A percentile compares a stretch with the other conserved stretches of the same genome.
Evolutionary conservation across 2,888 invertebrate species (phyloP).

Genomic region (Drosophila algonquin): DNA sequence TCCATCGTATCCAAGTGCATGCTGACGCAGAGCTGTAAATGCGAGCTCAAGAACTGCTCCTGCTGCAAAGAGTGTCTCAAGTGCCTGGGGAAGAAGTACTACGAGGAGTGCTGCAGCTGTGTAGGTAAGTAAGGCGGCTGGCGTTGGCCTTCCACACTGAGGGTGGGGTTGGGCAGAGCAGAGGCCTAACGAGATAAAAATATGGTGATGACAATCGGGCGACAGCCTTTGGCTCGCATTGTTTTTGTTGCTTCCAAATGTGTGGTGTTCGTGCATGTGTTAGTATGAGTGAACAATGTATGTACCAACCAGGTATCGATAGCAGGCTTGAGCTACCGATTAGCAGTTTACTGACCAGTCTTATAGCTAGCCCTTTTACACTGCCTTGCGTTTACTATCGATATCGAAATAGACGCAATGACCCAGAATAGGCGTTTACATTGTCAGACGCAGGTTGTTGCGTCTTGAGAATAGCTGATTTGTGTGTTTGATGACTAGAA

Average conservation of each 20-base stretch:
- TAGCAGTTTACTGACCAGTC: conserved; percentile 38
- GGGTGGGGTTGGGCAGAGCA: conserved; percentile 17
- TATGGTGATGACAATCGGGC: conserved; percentile 52
- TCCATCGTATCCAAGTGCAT: conserved; percentile 98
- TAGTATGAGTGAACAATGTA: conserved; percentile 50
- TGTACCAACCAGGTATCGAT: conserved; percentile 62
- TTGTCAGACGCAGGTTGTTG: too few relatives aligned
- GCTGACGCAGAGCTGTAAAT: conserved; percentile 97
- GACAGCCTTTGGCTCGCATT: conserved; percentile 41
- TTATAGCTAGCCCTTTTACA: too few relatives aligned
- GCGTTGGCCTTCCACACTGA: not conserved
- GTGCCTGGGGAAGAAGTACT: conserved; percentile 92
- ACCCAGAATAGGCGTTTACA: too few relatives aligned
- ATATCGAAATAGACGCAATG: too few relatives aligned
- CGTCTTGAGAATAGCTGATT: too few relatives aligned
- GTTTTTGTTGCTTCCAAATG: conserved; percentile 45
- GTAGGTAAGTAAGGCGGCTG: conserved; percentile 90
- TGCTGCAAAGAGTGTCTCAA: conserved; percentile 97
- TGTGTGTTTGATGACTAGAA: too few relatives aligned
- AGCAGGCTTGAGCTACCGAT: conserved; percentile 60
- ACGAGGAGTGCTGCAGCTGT: conserved; percentile 97
- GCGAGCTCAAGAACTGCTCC: conserved; percentile 95
- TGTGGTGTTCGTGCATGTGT: conserved; percentile 26
- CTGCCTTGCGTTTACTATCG: too few relatives aligned
- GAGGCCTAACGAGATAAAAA: conserved; percentile 19